Percentiles rank a stretch among this genome's conserved stretches.
Conservation (phyloP, 2,888 invertebrate species). For the Cacoxenus indagator region DNA sequence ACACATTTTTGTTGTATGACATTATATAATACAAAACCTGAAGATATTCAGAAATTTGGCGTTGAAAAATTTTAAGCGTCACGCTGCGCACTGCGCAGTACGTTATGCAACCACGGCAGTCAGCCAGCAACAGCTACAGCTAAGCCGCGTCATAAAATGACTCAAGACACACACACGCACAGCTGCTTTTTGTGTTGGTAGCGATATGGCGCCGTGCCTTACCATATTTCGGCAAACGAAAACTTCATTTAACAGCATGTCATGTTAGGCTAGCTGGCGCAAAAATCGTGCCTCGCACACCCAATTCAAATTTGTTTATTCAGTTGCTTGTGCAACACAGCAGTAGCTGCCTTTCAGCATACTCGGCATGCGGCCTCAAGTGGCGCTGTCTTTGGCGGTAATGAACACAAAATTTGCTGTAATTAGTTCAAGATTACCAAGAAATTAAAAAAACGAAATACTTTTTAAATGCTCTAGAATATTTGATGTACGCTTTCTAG, state of each 20-base stretch:
- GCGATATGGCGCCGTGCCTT: neutral
- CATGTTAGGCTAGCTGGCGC: neutral
- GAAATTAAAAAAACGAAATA: too few species aligned
- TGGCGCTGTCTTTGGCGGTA: neutral
- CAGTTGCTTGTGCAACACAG: neutral
- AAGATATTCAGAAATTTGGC: neutral
- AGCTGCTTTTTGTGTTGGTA: neutral
- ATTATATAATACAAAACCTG: neutral
- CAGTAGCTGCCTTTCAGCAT: neutral
- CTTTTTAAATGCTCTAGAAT: too few species aligned
- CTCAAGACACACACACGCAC: neutral
- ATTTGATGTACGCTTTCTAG: too few species aligned
- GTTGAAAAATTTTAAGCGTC: neutral
- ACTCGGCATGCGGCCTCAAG: neutral
- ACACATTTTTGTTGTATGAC: too few species aligned
- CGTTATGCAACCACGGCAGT: too few species aligned
- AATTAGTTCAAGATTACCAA: constrained; percentile 11
- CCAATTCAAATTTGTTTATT: constrained; percentile 1
- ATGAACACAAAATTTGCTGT: neutral
- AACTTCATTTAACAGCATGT: constrained; percentile 17
- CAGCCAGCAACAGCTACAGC: too few species aligned
- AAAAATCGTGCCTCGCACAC: constrained; percentile 8
- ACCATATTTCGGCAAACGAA: neutral
- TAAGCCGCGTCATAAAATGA: too few species aligned
- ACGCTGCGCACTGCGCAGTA: too few species aligned